Evolutionary conservation across 2,113 vertebrate species (phyloP), one percentile per base, ranked within the genome.

Genomic region (Dasypus novemcinctus): DNA sequence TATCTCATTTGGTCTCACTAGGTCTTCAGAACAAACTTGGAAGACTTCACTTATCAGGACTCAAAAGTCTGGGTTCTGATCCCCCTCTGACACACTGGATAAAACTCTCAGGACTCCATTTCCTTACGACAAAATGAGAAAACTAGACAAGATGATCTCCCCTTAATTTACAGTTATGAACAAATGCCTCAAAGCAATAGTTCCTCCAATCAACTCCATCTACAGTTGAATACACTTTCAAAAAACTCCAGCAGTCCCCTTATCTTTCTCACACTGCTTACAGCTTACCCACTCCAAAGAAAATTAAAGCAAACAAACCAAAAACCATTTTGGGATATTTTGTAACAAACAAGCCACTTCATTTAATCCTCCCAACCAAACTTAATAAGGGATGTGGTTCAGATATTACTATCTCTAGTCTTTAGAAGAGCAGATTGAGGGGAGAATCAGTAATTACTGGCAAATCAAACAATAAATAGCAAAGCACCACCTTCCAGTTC

Each of bases 291-390:
- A 52, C 20, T 54, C 66, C 71, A 49, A 87, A 3, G 5, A 36
- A 0, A 23, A 92, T 15, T 59, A 31, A 46, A 89, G 41, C 52
- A 95, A 94, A 71, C 63, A 29, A 90, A 81, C 14, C n/a, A 33
- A 27, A 41, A 69, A 27, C 17, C 5, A 6, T 31, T 25, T 38
- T 15, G 38, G 21, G 5, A 64, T 57, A 38, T 27, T 15, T n/a
- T 66, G 61, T 10, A 36, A 57, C 54, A 92, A 76, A 66, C 49
- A 87, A 92, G 23, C 31, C 21, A 52, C 64, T 33, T 80, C 36
- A 79, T 57, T 96, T 64, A 49, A 90, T 68, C 57, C 29, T 94
- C 63, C 23, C 66, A 10, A 85, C 78, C 36, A 94, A 75, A 84
- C 12, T 43, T 82, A 83, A 71, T 5, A 29, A 36, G 33, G 21